Percentiles rank a stretch among this genome's conserved stretches.
These are phyloP conservation scores for Lithobates pipiens DNA, from an alignment of 2,797 vertebrate species.

Conservation along the genomic window DNA sequence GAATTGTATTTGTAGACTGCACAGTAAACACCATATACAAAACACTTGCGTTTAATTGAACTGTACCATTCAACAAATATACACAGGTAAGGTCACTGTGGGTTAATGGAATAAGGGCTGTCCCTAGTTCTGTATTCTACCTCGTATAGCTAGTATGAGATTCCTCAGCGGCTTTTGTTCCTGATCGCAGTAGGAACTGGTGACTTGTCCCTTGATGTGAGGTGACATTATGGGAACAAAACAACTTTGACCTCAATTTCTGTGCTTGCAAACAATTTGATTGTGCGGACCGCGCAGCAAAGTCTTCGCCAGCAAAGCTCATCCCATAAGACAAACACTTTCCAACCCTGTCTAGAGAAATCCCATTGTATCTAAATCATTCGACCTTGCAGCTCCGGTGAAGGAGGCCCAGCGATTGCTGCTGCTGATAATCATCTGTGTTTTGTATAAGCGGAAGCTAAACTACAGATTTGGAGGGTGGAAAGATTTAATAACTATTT, in stretches of 20 bases:
- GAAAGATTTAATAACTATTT: no score
- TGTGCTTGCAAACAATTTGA: slow-evolving; percentile 59
- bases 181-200: slow-evolving; percentile 32
- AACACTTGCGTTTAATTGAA: not conserved
- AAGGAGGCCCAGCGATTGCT: slow-evolving; percentile 9
- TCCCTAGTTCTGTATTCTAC: slow-evolving; percentile 22
- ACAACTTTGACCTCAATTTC: slow-evolving; percentile 58
- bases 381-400: slow-evolving; percentile 36
- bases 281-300: not conserved
- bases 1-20: no score
- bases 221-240: slow-evolving; percentile 54
- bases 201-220: slow-evolving; percentile 49
- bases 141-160: slow-evolving; percentile 7
- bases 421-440: not conserved
- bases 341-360: slow-evolving; percentile 5
- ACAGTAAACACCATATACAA: no score
- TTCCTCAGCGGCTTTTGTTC: slow-evolving; percentile 39
- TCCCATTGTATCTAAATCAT: slow-evolving; percentile 36
- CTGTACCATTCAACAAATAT: not conserved
- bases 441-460: not conserved
- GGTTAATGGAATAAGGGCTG: slow-evolving; percentile 40
- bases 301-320: slow-evolving; percentile 18
- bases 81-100: not conserved
- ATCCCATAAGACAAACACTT: slow-evolving; percentile 44
- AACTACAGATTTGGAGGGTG: no score